A percentile compares a stretch with the other conserved stretches of the same genome.
Conservation (phyloP, 1,140 invertebrate species). For the Tetramorium simillimum region DNA sequence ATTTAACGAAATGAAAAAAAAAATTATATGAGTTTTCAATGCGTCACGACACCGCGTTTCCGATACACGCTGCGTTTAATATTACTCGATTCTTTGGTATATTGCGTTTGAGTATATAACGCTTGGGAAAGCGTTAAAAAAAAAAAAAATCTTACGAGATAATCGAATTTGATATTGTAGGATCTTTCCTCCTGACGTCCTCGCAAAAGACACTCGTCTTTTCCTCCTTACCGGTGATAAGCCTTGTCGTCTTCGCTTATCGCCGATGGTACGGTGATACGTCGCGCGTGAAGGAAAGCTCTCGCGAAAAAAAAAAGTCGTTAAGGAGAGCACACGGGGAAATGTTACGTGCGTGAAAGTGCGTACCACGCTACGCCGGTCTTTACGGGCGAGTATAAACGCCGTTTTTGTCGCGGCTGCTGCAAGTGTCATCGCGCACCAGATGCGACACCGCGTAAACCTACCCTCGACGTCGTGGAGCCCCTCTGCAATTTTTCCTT, state of each 20-base stretch:
- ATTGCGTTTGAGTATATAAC: not conserved
- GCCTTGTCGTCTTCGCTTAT: not conserved
- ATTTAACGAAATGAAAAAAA: constrained; percentile 19
- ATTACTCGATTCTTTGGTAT: not conserved
- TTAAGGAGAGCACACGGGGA: not conserved
- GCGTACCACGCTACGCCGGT: not conserved
- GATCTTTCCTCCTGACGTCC: not conserved
- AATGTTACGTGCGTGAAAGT: not conserved
- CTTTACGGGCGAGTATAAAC: constrained; percentile 13
- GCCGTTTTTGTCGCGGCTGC: not conserved
- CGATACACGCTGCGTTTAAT: not conserved
- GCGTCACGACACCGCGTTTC: not conserved
- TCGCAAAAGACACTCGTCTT: not conserved
- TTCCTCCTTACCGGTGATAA: not conserved
- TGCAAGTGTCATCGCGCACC: constrained; percentile 38
- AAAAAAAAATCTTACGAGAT: not conserved
- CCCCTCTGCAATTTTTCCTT: constrained; percentile 56
- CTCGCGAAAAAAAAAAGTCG: constrained; percentile 1
- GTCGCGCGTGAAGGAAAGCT: not conserved
- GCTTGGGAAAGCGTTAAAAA: not conserved
- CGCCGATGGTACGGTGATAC: not conserved
- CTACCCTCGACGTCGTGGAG: not conserved
- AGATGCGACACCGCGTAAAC: constrained; percentile 11
- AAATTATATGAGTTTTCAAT: constrained; percentile 2
- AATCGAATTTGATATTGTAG: too few species aligned